Base-by-base conservation (phyloP, 1,140 invertebrate genomes). In the Drosophila repletoides region DNA sequence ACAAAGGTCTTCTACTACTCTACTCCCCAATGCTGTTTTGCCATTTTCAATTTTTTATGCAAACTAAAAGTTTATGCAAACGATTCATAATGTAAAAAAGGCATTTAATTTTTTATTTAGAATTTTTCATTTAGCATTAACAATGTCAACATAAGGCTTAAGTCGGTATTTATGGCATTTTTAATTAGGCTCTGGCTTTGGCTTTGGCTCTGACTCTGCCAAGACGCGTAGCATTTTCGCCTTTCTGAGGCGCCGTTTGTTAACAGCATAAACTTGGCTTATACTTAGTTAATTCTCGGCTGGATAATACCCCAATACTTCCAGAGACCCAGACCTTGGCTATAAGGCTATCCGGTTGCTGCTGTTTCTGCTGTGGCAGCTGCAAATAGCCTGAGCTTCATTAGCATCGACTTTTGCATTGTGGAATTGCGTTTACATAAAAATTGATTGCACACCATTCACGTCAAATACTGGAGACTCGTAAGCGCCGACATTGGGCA, bases 321-420 rank as follows among this genome's bases (percentile, higher is more conserved):
- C n/a, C n/a, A n/a, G n/a, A n/a, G n/a, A n/a, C n/a, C n/a, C n/a
- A n/a, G n/a, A n/a, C n/a, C 36, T 48, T 56, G 58, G 59, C 17
- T 69, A 64, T 75, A 83, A 84, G 77, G 77, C 73, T 70, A 71
- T 29, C 77, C 33, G 17, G 71, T 69, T 55, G 41, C 36, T 10
- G 28, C 14, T 22, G 38, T 2, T 26, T 34, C 9, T 33, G 29
- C 22, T 43, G 22, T 40, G 46, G 45, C 56, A 61, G 65, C 49
- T 51, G 56, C 55, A 41, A n/a, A 28, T 51, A 31, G 12, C 34
- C 58, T 33, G 31, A n/a, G 70, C 73, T 77, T 83, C 73, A 83
- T 84, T 84, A 83, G 77, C 77, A 83, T 83, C 52, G 29, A 38
- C 10, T 69, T 83, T 83, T 70, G 77, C 70, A 70, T 80, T 71